Conservation (phyloP, 35 echinoderm and acorn worm genomes). For the Lytechinus variegatus region DNA sequence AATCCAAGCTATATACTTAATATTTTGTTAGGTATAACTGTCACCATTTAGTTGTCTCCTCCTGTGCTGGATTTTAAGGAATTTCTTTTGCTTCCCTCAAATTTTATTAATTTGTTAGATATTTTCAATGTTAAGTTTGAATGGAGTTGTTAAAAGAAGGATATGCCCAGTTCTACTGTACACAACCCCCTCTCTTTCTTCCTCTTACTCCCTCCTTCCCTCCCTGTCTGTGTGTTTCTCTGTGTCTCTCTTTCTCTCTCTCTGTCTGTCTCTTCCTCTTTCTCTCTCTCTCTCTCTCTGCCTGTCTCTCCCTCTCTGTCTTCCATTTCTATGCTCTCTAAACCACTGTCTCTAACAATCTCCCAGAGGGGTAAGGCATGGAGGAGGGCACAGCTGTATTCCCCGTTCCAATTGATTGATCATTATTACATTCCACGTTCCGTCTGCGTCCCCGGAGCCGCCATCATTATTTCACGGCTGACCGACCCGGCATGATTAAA, state of each 20-base stretch:
- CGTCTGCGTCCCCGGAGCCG: not conserved
- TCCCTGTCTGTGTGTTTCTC: not conserved
- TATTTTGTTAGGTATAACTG: not conserved
- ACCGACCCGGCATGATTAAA: not conserved
- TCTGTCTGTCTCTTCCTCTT: not conserved
- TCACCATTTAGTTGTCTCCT: not conserved
- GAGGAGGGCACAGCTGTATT: not conserved
- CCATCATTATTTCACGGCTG: not conserved
- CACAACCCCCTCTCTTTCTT: not conserved
- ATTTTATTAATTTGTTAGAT: too few relatives aligned
- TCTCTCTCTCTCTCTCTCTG: not conserved
- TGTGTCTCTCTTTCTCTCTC: not conserved
- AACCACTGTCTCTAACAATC: not conserved
- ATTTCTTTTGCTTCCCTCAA: too few relatives aligned
- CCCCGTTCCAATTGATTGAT: slow-evolving; percentile 10
- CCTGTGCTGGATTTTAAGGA: not conserved
- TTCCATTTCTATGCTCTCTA: not conserved
- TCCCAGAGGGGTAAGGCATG: not conserved
- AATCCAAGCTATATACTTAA: not conserved
- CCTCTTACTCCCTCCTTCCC: not conserved
- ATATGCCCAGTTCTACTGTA: too few relatives aligned
- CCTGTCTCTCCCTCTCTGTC: not conserved
- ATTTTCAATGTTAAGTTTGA: too few relatives aligned
- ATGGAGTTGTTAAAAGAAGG: too few relatives aligned
- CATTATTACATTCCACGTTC: slow-evolving; percentile 4